Base-by-base conservation (phyloP, 2,113 vertebrate species). In the Hippotragus niger region DNA sequence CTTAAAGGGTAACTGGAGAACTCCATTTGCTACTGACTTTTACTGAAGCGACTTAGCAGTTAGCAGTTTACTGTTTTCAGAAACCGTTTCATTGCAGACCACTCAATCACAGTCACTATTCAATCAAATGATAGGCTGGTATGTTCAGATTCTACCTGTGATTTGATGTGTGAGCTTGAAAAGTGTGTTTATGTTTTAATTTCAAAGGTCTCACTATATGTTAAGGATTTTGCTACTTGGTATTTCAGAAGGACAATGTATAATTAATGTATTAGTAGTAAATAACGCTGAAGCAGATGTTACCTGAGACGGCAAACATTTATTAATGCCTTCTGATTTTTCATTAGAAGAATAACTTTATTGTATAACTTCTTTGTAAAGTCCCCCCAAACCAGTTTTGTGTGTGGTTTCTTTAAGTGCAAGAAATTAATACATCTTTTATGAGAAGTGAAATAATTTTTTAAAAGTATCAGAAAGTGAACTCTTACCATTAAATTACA, bases 311-410 rank as follows among this genome's bases (percentile, higher is more conserved):
- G 27, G 76, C 17, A 83, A 64, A 82, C 33, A 19, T 29, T 47
- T 36, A 29, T 62, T 93, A 82, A 58, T 88, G 16, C 36, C 62
- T 88, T 91, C 36, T 87, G 55, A 78, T 90, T 82, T 87, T 45
- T 95, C 81, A 27, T 11, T 47, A 95, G 88, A 92, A 93, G 60
- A 90, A 58, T 90, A 71, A 31, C 45, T 98, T 92, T 85, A 43
- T 14, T 92, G 21, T 80, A 10, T 94, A 80, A 95, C 57, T 93
- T 94, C 89, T 17, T 88, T 94, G 31, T 50, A 74, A 94, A 88
- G 47, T 71, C 45, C 47, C 71, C 62, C 21, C 52, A 92, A 87
- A 50, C 43, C 60, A 88, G n/a, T 80, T 96, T 95, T 43, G 16
- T 87, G 4, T 91, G 13, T 84, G 29, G 57, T 58, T 88, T 90